A percentile compares a stretch with the other conserved stretches of the same genome.
Conservation (phyloP, 2,113 vertebrate species). For the Azemiops feae region DNA sequence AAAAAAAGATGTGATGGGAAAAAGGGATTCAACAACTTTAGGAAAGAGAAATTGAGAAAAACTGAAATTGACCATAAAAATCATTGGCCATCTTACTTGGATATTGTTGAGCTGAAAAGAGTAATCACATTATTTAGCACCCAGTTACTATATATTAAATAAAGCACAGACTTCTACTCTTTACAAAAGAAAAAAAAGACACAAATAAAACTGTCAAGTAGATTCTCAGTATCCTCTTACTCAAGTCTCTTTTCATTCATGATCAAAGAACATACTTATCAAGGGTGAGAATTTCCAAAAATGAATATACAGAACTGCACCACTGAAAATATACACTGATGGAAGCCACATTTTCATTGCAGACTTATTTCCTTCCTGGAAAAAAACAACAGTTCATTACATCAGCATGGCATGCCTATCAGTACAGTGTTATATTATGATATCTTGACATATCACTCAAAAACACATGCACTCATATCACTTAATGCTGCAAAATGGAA, state of each 20-base stretch:
- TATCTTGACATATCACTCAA: not conserved
- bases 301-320: not conserved
- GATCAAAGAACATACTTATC: conserved; percentile 17
- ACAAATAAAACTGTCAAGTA: not conserved
- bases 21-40: not conserved
- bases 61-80: not conserved
- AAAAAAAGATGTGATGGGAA: not conserved
- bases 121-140: not conserved
- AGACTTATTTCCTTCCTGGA: not conserved
- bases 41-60: not conserved
- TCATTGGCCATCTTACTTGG: not conserved
- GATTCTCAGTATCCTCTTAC: not conserved
- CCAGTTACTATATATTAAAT: not conserved
- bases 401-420: not conserved
- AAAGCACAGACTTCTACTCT: not conserved
- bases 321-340: not conserved
- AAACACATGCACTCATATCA: not conserved
- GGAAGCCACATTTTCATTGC: not conserved
- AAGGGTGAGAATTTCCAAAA: not conserved
- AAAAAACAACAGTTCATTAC: not conserved
- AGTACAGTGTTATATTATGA: not conserved
- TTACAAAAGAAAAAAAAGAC: not conserved
- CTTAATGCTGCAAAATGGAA: not conserved
- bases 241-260: not conserved
- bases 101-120: not conserved